phyloP scores from a whole-genome alignment of 1,140 invertebrate species.

The Cherax quadricarinatus region DNA sequence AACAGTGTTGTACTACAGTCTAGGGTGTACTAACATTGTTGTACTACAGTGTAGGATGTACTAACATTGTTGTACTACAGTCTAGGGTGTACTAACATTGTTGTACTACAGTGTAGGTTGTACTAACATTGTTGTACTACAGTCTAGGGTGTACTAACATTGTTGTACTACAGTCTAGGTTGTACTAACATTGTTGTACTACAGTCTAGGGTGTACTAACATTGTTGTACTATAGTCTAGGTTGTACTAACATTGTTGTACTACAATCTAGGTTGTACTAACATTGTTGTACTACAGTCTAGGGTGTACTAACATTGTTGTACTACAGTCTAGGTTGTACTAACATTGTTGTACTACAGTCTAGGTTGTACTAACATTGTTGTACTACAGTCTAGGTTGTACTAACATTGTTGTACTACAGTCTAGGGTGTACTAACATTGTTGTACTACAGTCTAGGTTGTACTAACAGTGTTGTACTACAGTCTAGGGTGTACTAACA shows the following conservation, averaged over 20 bases:
- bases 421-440: background rate
- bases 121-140: too few species aligned
- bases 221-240: background rate
- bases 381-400: background rate
- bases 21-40: background rate
- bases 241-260: background rate
- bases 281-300: constrained; percentile 76
- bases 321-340: too few species aligned
- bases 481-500: constrained; percentile 82
- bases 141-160: too few species aligned
- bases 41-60: background rate
- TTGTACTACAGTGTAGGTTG: too few species aligned
- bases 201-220: background rate
- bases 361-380: background rate
- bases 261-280: background rate
- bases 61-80: constrained; percentile 76
- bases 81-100: constrained; percentile 86
- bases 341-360: too few species aligned
- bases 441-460: background rate
- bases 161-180: too few species aligned
- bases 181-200: background rate
- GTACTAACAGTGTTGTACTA: constrained; percentile 75
- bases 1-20: background rate
- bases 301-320: constrained; percentile 81
- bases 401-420: background rate